Conservation (phyloP, 1,140 invertebrate species). For the Choristoneura fumiferana region DNA sequence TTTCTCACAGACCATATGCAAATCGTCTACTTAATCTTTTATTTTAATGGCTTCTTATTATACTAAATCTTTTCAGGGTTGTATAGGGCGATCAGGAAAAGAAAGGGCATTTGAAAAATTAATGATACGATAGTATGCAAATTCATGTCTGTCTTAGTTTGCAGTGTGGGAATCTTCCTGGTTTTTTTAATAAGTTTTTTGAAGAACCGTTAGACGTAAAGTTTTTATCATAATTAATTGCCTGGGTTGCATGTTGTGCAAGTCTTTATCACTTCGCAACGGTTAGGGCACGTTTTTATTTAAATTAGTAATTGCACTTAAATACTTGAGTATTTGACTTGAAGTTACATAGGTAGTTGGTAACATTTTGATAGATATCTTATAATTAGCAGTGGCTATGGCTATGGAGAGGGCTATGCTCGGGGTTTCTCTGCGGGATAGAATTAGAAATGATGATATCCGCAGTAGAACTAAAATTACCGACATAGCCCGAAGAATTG, state of each 20-base stretch:
- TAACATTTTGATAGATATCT: too few species aligned
- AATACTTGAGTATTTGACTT: too few species aligned
- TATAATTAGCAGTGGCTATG: too few species aligned
- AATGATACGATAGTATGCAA: slow-evolving; percentile 71
- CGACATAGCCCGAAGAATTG: too few species aligned
- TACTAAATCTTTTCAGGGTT: slow-evolving; percentile 57
- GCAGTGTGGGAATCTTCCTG: slow-evolving; percentile 59
- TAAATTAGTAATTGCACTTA: too few species aligned
- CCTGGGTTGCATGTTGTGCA: slow-evolving; percentile 1
- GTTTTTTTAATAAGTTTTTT: slow-evolving; percentile 26
- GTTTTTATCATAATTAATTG: slow-evolving; percentile 25
- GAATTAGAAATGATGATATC: too few species aligned
- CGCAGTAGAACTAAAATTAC: too few species aligned
- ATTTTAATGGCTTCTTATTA: slow-evolving; percentile 76
- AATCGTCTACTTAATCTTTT: slow-evolving; percentile 71
- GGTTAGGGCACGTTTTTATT: not conserved
- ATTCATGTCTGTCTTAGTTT: slow-evolving; percentile 43
- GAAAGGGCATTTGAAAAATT: slow-evolving; percentile 63
- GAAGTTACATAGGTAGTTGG: too few species aligned
- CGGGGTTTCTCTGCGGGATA: too few species aligned
- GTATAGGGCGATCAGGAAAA: slow-evolving; percentile 55
- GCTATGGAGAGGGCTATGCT: too few species aligned
- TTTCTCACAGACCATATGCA: slow-evolving; percentile 71
- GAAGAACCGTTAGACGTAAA: slow-evolving; percentile 17
- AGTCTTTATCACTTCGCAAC: slow-evolving; percentile 4